Evolutionary conservation across 1,140 invertebrate genomes (phyloP).

Genomic region (Drosophila arawakana): DNA sequence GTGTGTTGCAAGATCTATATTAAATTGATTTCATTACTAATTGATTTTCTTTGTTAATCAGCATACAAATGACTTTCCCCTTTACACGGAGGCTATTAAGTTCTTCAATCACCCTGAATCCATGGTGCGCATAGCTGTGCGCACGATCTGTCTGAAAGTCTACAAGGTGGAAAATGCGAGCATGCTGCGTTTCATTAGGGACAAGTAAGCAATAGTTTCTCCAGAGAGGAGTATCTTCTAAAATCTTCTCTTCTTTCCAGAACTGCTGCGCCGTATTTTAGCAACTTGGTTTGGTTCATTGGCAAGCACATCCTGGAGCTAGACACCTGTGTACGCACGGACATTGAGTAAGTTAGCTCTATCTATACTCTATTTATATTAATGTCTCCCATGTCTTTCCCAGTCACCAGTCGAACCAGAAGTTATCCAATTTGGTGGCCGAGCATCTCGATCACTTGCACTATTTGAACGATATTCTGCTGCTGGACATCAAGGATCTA

Average conservation of each 20-base stretch:
- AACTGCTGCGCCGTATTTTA: slow-evolving; percentile 98
- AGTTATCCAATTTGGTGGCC: slow-evolving; percentile 96
- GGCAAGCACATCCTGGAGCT: slow-evolving; percentile 98
- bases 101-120: slow-evolving; percentile 99
- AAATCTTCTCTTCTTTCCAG: slow-evolving; percentile 77
- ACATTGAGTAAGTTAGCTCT: slow-evolving; percentile 92
- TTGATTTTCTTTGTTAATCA: slow-evolving; percentile 85
- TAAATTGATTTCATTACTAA: not conserved
- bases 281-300: slow-evolving; percentile 99
- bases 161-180: slow-evolving; percentile 97
- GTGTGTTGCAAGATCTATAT: slow-evolving; percentile 13
- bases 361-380: not conserved
- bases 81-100: slow-evolving; percentile 99
- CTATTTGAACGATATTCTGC: slow-evolving; percentile 98
- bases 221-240: not conserved
- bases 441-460: slow-evolving; percentile 99
- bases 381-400: slow-evolving; percentile 50
- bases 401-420: slow-evolving; percentile 95
- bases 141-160: slow-evolving; percentile 98
- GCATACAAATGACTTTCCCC: slow-evolving; percentile 99
- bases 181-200: slow-evolving; percentile 98
- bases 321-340: slow-evolving; percentile 96
- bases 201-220: slow-evolving; percentile 86
- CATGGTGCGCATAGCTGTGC: slow-evolving; percentile 99
- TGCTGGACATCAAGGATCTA: slow-evolving; percentile 95